These are phyloP conservation scores for Orthosia gothica DNA, from an alignment of 2,888 invertebrate genomes.

Conservation along the genomic window DNA sequence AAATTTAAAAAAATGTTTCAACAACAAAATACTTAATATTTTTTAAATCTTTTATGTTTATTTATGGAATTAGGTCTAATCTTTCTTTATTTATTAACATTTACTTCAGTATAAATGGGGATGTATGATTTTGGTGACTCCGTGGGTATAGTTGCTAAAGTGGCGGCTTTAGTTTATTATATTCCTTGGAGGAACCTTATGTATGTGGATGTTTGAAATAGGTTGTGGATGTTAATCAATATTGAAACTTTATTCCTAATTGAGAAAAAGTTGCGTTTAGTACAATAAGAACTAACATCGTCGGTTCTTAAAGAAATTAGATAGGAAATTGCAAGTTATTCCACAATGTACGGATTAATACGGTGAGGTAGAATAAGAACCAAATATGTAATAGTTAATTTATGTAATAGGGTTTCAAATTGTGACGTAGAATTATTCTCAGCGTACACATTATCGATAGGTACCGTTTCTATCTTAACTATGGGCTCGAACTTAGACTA, in stretches of 20 bases:
- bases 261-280: background rate
- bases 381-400: background rate
- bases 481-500: conserved; percentile 57
- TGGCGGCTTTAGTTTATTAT: conserved; percentile 85
- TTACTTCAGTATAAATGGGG: conserved; percentile 70
- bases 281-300: background rate
- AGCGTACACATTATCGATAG: background rate
- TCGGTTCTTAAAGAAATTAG: too few species aligned
- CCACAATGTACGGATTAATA: background rate
- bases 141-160: conserved; percentile 77
- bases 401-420: background rate
- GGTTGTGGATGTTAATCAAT: conserved; percentile 62
- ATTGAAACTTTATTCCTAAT: conserved; percentile 54
- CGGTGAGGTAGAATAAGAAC: background rate
- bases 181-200: conserved; percentile 67
- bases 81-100: conserved; percentile 50
- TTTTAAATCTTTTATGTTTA: background rate
- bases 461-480: conserved; percentile 41
- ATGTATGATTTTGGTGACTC: conserved; percentile 66
- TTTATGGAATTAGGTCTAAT: conserved; percentile 18
- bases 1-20: background rate
- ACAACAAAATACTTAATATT: background rate
- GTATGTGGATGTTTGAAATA: conserved; percentile 59
- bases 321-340: background rate
- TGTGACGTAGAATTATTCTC: background rate